Conservation (phyloP, 2,113 vertebrate species). For the Rhabdomys dilectus region DNA sequence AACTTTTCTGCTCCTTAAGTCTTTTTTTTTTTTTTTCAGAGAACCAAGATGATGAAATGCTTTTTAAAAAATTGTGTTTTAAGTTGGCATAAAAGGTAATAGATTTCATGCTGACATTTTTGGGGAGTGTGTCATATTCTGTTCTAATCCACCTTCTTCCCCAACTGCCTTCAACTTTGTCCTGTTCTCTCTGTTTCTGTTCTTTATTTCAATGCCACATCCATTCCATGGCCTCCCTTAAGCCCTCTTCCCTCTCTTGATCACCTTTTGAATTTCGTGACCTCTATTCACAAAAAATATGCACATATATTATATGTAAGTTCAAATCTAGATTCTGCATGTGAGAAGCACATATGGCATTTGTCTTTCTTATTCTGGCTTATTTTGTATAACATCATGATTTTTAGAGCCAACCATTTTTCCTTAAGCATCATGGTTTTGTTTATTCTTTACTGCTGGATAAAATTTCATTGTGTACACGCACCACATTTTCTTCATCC, state of each 20-base stretch:
- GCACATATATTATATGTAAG: too few relatives aligned
- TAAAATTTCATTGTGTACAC: neutral
- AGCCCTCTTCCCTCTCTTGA: neutral
- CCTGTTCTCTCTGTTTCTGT: neutral
- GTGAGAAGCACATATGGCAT: neutral
- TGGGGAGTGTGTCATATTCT: neutral
- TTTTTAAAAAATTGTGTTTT: neutral
- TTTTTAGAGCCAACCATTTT: neutral
- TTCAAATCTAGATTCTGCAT: neutral
- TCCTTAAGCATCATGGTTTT: neutral
- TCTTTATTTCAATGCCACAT: neutral
- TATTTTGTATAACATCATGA: neutral
- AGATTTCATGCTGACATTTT: neutral
- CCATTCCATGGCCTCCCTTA: neutral
- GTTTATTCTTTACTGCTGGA: neutral
- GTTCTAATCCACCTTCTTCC: neutral
- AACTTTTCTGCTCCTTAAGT: neutral
- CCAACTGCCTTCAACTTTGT: neutral
- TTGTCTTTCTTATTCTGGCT: neutral
- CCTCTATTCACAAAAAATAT: neutral
- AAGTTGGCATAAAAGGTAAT: neutral
- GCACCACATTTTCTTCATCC: neutral
- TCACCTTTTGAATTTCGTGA: neutral
- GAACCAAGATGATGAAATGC: neutral
- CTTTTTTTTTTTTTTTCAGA: neutral